Evolutionary conservation across 2,888 invertebrate genomes (phyloP), one percentile per base, ranked within the genome.

Genomic region (Agonopterix arenella): DNA sequence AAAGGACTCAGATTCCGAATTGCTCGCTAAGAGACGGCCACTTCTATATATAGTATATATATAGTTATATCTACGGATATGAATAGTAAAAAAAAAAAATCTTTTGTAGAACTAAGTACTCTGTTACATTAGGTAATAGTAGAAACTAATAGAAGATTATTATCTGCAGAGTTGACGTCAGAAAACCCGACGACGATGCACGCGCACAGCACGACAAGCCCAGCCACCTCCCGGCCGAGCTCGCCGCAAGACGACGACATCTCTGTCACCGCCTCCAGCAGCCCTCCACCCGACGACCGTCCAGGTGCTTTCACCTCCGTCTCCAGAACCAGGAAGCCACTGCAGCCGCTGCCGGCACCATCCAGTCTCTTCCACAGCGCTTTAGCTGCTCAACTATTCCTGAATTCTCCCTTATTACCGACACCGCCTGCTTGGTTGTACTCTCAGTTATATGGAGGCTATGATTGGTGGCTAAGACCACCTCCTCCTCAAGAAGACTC

Each of bases 391-490:
- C 93, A 93, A 72, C 81, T 95, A 47, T 94, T 95, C 68, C 86
- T 95, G 40, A 94, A 95, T 68, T 92, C 94, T 4, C 94, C 94
- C 0, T 81, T 95, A 10, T 77, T 95, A 54, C 95, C 94, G 1
- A 93, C 94, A 1, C 94, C 94, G 5, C 93, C 93, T 40, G 94
- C 94, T 54, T 95, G 94, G 95, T 77, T 95, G 4, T 95, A 95
- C 66, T 93, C 94, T 0, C 95, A 95, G 66, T 83, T 95, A 1
- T 95, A 95, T 68, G 93, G 93, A 36, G 91, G 90, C 51, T 92
- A 92, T 60, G 93, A 93, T 54, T 92, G 93, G 85, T 94, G 94
- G 94, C 86, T 94, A 1, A 60, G 88, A 70, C 88, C 89, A 10
- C 85, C 81, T 0, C 75, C 72, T 0, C 73, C 77, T 9, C 84